phyloP scores from a whole-genome alignment of 2,113 vertebrate species.

The Cololabis saira region DNA sequence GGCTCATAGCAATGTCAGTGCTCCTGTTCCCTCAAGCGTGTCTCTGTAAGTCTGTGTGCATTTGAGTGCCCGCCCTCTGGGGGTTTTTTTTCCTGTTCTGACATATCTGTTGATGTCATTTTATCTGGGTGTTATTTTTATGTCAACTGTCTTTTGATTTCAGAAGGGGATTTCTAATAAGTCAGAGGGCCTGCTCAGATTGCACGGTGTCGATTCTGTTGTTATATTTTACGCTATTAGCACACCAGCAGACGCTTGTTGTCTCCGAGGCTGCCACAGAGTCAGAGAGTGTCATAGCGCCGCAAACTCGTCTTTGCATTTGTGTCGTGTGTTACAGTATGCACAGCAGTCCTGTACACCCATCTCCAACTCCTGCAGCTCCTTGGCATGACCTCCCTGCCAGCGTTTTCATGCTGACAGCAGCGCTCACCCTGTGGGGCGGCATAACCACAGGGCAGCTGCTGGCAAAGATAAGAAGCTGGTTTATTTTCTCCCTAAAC shows the following conservation, averaged over 20 bases:
- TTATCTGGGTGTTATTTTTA: constrained; percentile 5
- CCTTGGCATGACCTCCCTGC: constrained; percentile 45
- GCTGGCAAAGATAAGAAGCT: constrained; percentile 69
- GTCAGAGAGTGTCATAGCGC: neutral
- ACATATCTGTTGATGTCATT: constrained; percentile 4
- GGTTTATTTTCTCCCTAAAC: constrained; percentile 60
- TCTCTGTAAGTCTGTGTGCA: neutral
- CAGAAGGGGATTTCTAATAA: neutral
- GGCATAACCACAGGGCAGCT: constrained; percentile 56
- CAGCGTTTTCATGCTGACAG: constrained; percentile 55
- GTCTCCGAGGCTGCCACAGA: neutral
- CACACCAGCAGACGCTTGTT: constrained; percentile 13
- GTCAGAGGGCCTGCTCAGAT: constrained; percentile 35
- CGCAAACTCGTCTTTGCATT: neutral
- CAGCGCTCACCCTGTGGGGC: constrained; percentile 44
- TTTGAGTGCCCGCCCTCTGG: neutral
- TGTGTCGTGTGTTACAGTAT: constrained; percentile 14
- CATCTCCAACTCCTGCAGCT: constrained; percentile 14
- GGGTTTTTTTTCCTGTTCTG: constrained; percentile 8
- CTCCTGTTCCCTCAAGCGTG: constrained; percentile 20
- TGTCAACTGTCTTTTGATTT: constrained; percentile 16
- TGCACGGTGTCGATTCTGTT: neutral
- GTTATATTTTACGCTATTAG: neutral
- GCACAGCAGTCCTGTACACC: constrained; percentile 15
- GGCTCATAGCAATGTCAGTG: constrained; percentile 49